Percentiles rank a stretch among this genome's conserved stretches.
These are phyloP conservation scores for Oriolus oriolus DNA, from an alignment of 2,113 vertebrate species.

Conservation along the genomic window DNA sequence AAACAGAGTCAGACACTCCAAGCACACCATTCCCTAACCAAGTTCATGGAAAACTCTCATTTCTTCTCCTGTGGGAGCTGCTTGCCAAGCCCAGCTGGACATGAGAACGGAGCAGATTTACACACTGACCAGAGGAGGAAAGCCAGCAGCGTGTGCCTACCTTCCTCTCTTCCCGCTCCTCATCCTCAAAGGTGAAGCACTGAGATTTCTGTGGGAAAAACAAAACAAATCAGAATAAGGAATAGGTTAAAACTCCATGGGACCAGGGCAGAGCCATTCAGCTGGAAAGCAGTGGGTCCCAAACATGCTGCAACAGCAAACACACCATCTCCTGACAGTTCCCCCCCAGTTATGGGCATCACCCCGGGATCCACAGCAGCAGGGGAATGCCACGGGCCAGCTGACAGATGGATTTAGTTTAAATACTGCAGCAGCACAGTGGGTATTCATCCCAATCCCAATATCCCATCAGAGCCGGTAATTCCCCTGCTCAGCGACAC, in stretches of 20 bases:
- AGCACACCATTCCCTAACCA: not conserved
- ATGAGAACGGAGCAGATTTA: fast-evolving
- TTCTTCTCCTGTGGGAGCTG: not conserved
- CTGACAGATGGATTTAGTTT: not conserved
- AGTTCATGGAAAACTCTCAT: not conserved
- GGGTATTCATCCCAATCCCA: not conserved
- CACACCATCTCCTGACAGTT: not conserved
- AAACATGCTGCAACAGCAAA: not conserved
- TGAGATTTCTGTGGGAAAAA: constrained; percentile 78
- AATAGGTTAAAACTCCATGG: not conserved
- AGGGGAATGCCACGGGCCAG: not conserved
- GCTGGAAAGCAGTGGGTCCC: not conserved
- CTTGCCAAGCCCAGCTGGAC: not conserved
- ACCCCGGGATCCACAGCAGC: not conserved
- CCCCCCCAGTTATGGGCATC: not conserved
- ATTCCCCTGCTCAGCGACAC: not conserved
- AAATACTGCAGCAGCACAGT: not conserved
- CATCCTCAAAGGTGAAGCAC: constrained; percentile 83
- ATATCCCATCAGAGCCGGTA: fast-evolving
- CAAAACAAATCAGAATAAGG: not conserved
- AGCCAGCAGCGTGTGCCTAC: constrained; percentile 70
- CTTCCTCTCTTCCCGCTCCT: constrained; percentile 80
- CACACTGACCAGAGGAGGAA: not conserved
- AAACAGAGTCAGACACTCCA: not conserved
- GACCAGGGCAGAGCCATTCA: not conserved